Evolutionary conservation across 2,113 vertebrate genomes (phyloP).

Genomic region (Seriola dumerili): DNA sequence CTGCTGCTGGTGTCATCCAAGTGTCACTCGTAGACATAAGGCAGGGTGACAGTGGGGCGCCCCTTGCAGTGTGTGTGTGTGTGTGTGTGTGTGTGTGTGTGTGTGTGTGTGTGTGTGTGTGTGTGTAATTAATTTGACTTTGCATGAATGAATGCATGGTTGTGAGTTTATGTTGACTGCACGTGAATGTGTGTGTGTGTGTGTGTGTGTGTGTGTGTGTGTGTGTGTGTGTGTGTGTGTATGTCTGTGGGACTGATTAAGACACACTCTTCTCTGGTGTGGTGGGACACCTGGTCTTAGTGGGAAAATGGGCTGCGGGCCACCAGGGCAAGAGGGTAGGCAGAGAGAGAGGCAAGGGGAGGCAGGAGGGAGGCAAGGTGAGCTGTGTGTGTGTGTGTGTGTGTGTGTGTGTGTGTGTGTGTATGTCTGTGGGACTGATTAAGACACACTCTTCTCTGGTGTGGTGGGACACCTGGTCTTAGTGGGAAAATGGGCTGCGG

Average conservation of each 20-base stretch:
- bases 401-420: constrained; percentile 5
- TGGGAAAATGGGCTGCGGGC: constrained; percentile 77
- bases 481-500: constrained; percentile 75
- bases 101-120: constrained; percentile 38
- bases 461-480: constrained; percentile 82
- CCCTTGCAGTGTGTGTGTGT: constrained; percentile 48
- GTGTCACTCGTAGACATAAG: constrained; percentile 81
- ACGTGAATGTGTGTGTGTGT: constrained; percentile 4
- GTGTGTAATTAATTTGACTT: constrained; percentile 60
- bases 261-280: constrained; percentile 69
- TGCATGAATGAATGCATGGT: constrained; percentile 52
- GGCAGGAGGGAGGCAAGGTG: constrained; percentile 62
- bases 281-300: constrained; percentile 82
- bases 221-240: constrained; percentile 7
- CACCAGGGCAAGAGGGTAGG: constrained; percentile 72
- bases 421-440: constrained; percentile 67
- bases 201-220: constrained; percentile 35
- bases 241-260: constrained; percentile 72
- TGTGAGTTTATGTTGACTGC: constrained; percentile 25
- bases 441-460: constrained; percentile 73
- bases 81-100: constrained; percentile 51
- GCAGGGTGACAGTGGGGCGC: constrained; percentile 71
- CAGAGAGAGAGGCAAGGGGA: constrained; percentile 51
- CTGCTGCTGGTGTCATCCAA: constrained; percentile 83
- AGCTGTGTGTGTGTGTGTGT: constrained; percentile 42